Conservation (phyloP, 1,140 invertebrate species). For the Achatina immaculata region DNA sequence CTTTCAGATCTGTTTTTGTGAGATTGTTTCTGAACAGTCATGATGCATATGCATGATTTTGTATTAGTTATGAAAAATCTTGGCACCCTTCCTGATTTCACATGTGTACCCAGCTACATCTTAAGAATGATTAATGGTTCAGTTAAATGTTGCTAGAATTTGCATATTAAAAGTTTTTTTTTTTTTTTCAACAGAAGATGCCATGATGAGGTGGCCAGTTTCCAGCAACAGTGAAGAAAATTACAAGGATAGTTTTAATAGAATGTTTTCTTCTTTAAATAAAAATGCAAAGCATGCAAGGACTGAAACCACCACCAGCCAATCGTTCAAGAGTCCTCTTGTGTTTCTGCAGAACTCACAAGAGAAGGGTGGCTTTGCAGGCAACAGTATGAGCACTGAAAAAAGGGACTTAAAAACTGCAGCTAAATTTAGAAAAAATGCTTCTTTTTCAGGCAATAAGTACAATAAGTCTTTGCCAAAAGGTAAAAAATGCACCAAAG, state of each 20-base stretch:
- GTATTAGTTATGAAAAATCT: too few species aligned
- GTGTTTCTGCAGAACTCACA: background rate
- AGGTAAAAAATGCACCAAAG: background rate
- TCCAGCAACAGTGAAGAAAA: slow-evolving; percentile 2
- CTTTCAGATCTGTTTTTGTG: too few species aligned
- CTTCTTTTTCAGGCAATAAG: background rate
- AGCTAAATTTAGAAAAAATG: background rate
- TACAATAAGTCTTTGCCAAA: background rate
- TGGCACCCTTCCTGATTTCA: too few species aligned
- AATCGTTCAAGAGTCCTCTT: background rate
- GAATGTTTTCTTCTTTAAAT: slow-evolving; percentile 5
- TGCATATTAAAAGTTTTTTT: too few species aligned
- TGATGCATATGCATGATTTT: too few species aligned
- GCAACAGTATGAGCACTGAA: background rate
- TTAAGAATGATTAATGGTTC: too few species aligned
- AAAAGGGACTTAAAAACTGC: slow-evolving; percentile 7
- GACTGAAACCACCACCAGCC: background rate
- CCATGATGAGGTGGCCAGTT: background rate
- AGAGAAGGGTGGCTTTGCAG: background rate
- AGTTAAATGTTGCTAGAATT: too few species aligned
- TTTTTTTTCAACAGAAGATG: background rate
- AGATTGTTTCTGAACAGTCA: too few species aligned
- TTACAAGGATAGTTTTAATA: slow-evolving; percentile 21
- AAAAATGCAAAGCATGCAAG: background rate
- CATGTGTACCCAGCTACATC: too few species aligned